A percentile compares a stretch with the other conserved stretches of the same genome.
These are phyloP conservation scores for Staurois parvus DNA, from an alignment of 2,797 vertebrate species.

Conservation along the genomic window DNA sequence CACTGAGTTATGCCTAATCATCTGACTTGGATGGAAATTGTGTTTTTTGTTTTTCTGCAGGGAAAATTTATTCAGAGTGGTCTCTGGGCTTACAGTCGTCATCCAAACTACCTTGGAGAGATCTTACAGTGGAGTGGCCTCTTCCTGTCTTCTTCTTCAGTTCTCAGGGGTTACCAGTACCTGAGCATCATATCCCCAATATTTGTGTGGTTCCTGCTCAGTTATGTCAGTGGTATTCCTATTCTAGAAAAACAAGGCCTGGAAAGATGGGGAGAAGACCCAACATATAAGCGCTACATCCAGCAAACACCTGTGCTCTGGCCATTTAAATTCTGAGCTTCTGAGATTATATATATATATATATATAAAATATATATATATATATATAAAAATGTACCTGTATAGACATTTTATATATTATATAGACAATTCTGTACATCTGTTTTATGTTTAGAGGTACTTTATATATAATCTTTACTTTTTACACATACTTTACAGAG, in stretches of 20 bases:
- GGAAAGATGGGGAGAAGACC: constrained; percentile 79
- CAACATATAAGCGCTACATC: constrained; percentile 76
- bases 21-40: no score
- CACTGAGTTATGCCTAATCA: no score
- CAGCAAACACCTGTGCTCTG: constrained; percentile 81
- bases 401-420: no score
- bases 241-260: constrained; percentile 80
- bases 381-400: no score
- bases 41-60: constrained; percentile 66
- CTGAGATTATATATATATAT: no score
- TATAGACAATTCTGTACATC: no score
- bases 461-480: no score
- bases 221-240: constrained; percentile 80
- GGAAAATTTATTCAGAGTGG: constrained; percentile 83
- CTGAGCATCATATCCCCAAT: constrained; percentile 76
- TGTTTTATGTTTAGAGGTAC: no score
- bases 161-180: constrained; percentile 78
- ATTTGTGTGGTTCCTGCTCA: constrained; percentile 82
- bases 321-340: constrained; percentile 67
- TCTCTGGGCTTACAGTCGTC: constrained; percentile 83
- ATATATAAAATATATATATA: no score
- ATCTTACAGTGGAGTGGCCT: constrained; percentile 86
- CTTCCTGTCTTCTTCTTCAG: constrained; percentile 79
- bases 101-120: constrained; percentile 85
- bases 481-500: no score